These are phyloP conservation scores for Metopolophium dirhodum DNA, from an alignment of 1,140 invertebrate species.

Conservation along the genomic window DNA sequence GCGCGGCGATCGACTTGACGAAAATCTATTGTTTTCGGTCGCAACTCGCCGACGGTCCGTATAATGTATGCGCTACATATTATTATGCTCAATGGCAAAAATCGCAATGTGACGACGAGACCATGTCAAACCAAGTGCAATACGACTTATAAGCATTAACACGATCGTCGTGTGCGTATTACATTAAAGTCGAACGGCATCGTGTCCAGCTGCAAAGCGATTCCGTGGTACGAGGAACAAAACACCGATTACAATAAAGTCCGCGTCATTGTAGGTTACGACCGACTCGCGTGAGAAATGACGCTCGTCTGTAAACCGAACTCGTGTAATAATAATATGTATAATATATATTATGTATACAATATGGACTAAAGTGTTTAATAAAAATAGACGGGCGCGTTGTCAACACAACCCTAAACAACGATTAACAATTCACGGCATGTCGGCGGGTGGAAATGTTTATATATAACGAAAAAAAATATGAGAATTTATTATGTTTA, in stretches of 20 bases:
- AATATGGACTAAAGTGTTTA: not conserved
- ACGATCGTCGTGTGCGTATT: not conserved
- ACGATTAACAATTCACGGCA: not conserved
- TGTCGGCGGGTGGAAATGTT: not conserved
- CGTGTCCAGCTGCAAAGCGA: not conserved
- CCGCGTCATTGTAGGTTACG: not conserved
- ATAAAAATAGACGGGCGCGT: not conserved
- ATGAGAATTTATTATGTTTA: not conserved
- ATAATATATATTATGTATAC: not conserved
- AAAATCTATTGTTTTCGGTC: not conserved
- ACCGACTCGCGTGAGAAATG: not conserved
- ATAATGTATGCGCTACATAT: not conserved
- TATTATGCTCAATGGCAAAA: not conserved
- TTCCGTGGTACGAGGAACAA: not conserved
- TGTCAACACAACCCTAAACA: constrained; percentile 15
- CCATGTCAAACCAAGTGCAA: not conserved
- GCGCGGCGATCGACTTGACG: not conserved
- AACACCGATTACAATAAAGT: constrained; percentile 5
- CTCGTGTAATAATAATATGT: not conserved
- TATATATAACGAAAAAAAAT: not conserved
- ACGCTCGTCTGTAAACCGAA: not conserved
- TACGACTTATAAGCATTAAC: not conserved
- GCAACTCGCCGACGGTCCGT: not conserved
- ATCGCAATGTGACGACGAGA: not conserved
- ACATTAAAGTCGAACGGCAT: not conserved